Evolutionary conservation across 2,113 vertebrate genomes (phyloP).

Genomic region (Stomatorhinus ivindoensis): DNA sequence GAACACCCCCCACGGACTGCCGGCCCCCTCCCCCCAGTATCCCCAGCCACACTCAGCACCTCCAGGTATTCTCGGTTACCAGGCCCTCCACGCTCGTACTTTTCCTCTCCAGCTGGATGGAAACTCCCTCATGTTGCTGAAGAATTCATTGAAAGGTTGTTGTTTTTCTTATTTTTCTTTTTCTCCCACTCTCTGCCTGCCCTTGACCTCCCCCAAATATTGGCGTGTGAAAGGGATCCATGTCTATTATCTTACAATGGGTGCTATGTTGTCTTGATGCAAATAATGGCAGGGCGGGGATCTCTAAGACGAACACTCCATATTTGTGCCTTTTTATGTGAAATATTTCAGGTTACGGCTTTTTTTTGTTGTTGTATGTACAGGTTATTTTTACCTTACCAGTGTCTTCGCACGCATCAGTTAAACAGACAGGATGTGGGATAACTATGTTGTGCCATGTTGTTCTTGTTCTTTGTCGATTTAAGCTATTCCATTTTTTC

Average conservation of each 20-base stretch:
- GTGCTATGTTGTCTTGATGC: constrained; percentile 53
- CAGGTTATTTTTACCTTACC: not conserved
- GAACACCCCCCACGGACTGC: not conserved
- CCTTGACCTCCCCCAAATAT: not conserved
- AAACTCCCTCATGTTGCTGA: constrained; percentile 38
- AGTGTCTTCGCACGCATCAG: not conserved
- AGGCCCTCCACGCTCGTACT: constrained; percentile 42
- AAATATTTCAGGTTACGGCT: constrained; percentile 49
- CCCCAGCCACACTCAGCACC: constrained; percentile 14
- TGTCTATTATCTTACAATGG: constrained; percentile 41
- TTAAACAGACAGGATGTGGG: constrained; percentile 42
- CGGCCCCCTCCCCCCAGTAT: constrained; percentile 19
- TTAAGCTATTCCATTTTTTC: constrained; percentile 31
- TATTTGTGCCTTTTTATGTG: constrained; percentile 63
- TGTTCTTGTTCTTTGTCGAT: constrained; percentile 8
- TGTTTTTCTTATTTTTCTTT: constrained; percentile 19
- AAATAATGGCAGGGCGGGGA: constrained; percentile 36
- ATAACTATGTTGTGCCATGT: constrained; percentile 18
- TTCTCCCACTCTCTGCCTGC: constrained; percentile 34
- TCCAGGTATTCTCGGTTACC: constrained; percentile 21
- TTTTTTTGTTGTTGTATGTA: constrained; percentile 11
- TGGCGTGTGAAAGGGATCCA: constrained; percentile 31
- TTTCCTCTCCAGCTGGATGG: constrained; percentile 28
- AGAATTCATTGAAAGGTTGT: constrained; percentile 19
- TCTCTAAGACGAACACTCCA: constrained; percentile 54